These are phyloP conservation scores for Stegophylla sp. DNA, from an alignment of 2,888 invertebrate genomes.

Conservation along the genomic window DNA sequence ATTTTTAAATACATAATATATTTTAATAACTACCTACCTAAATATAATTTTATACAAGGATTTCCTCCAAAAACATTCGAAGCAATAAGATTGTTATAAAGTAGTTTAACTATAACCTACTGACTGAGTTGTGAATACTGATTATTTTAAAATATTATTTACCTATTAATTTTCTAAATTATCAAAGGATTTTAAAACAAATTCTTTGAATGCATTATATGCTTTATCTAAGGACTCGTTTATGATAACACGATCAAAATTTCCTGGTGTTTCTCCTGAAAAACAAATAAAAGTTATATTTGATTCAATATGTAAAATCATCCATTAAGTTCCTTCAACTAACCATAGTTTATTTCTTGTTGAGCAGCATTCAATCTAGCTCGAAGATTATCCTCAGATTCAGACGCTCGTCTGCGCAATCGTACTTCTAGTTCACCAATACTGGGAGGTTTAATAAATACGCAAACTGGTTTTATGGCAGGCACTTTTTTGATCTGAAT, in stretches of 20 bases:
- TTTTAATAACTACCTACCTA: constrained; percentile 12
- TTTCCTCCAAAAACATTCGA: constrained; percentile 10
- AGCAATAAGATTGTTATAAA: constrained; percentile 13
- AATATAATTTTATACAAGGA: constrained; percentile 10
- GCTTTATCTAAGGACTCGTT: constrained; percentile 85
- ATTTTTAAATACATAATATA: constrained; percentile 7
- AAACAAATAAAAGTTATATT: constrained; percentile 59
- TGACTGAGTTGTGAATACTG: constrained; percentile 55
- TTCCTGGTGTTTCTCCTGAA: constrained; percentile 72
- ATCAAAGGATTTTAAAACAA: constrained; percentile 67
- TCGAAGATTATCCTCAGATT: constrained; percentile 83
- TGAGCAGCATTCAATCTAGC: constrained; percentile 80
- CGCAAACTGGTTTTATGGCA: constrained; percentile 80
- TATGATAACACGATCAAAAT: constrained; percentile 82
- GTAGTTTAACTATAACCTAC: constrained; percentile 22
- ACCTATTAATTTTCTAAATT: constrained; percentile 18
- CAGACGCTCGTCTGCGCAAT: constrained; percentile 81
- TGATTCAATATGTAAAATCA: constrained; percentile 41
- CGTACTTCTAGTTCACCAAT: constrained; percentile 78
- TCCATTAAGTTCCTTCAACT: constrained; percentile 59
- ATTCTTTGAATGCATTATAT: constrained; percentile 76
- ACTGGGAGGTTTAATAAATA: constrained; percentile 93
- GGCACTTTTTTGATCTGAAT: constrained; percentile 80
- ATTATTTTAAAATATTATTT: constrained; percentile 4
- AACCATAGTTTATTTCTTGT: constrained; percentile 85